Base-by-base conservation (phyloP, 2,888 invertebrate genomes). In the Drosophila melanosoma region DNA sequence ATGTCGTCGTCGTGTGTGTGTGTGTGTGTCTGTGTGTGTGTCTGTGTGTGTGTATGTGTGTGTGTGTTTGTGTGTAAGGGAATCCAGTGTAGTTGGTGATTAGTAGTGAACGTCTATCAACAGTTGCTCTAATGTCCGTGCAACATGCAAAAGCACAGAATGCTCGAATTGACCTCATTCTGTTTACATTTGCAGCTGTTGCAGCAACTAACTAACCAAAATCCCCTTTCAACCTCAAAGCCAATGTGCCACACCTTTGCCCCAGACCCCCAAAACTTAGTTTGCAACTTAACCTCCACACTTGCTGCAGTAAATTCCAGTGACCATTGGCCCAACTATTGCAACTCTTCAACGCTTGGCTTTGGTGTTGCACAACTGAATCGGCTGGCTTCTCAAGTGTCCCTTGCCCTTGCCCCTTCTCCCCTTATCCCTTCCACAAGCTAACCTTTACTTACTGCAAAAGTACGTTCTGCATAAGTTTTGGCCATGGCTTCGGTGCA, bases 91-190 rank as follows among this genome's bases (percentile, higher is more conserved):
- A 20, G 76, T 29, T 69, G 79, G 85, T 87, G 87, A 87, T 87
- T 87, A 89, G 89, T 81, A 77, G 87, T 62, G 79, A 65, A 77
- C 76, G 85, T 87, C 87, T 85, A 87, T 87, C 87, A 87, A 87
- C 87, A 89, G 87, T 81, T 83, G 77, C 75, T 69, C 80, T 87
- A 89, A 89, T 87, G 87, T 71, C 77, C 71, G 40, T 73, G 72
- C 85, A 85, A 87, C 87, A 87, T 87, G 89, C 87, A 84, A 89
- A 71, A 73, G 51, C 70, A 60, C 38, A 12, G 36, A 36, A 29
- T 23, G 29, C 45, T 52, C 69, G 45, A 62, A 82, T 82, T 88
- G 85, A 88, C 85, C 85, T 80, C 86, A 83, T 87, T 85, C 72
- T 71, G 80, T 82, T 80, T 87, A 74, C 80, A 82, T 69, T 86